Base-by-base conservation (phyloP, 2,113 vertebrate species). In the Eulacestoma nigropectus region DNA sequence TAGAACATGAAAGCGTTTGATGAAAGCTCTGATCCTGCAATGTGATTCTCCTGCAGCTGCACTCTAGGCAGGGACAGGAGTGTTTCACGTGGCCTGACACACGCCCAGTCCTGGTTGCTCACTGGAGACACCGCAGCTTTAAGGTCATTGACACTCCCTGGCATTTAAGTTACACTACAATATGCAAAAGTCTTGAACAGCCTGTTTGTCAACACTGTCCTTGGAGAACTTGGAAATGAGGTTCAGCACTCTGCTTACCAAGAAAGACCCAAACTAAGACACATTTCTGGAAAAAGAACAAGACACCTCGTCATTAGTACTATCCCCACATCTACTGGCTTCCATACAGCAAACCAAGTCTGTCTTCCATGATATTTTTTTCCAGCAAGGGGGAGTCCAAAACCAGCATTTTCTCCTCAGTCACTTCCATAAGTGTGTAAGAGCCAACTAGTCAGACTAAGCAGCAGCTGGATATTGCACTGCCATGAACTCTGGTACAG, bases 201-300 rank as follows among this genome's bases (percentile, higher is more conserved):
- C 97, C 97, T 89, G 97, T 84, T 96, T 97, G 92, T 95, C 98
- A 97, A 96, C 95, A 77, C 95, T 91, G 96, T 97, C 96, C 97
- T 97, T 59, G 93, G 94, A 97, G 97, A 97, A 90, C 84, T 94
- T 83, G 96, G 94, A 98, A 96, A 97, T 93, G 97, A 98, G 97
- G 95, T 93, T 96, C 95, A 97, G 96, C 93, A 97, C 96, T 98
- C 97, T 94, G 97, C 96, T 98, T 86, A 97, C 88, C 97, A 96
- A 97, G 97, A 97, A 95, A 98, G 97, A 98, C 97, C 93, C 97
- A 98, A 98, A 97, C 97, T 97, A 98, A 98, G 97, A 98, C 98
- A 98, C 92, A 74, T 91, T 97, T 98, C 95, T 96, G 96, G 90
- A 89, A 96, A 97, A 96, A 57, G 63, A 97, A 97, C 96, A 98